Conservation (phyloP, 2,888 invertebrate species). For the Lamproptera curius region DNA sequence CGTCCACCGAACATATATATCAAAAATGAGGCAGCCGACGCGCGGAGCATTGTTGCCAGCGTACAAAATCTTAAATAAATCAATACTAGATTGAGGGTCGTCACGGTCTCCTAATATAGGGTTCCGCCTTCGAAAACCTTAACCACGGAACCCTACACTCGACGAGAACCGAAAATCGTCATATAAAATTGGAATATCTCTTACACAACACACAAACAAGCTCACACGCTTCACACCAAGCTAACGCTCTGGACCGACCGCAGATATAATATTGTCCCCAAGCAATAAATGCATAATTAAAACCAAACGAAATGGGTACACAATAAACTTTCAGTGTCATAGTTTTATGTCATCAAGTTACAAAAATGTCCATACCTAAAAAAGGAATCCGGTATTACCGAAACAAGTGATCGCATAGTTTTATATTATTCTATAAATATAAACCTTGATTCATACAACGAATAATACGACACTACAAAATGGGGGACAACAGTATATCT, state of each 20-base stretch:
- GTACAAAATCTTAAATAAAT: slow-evolving; percentile 40
- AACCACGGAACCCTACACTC: neutral
- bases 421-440: no score
- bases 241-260: slow-evolving; percentile 13
- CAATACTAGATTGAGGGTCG: slow-evolving; percentile 48
- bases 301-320: no score
- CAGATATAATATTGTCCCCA: neutral
- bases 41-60: slow-evolving; percentile 26
- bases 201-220: slow-evolving; percentile 39
- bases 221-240: slow-evolving; percentile 31
- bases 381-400: no score
- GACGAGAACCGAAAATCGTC: neutral
- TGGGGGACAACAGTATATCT: no score
- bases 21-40: slow-evolving; percentile 6
- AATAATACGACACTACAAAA: no score
- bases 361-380: no score
- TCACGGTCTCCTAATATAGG: slow-evolving; percentile 29
- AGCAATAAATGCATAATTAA: neutral
- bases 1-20: slow-evolving; percentile 19
- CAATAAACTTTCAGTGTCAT: no score
- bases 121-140: neutral
- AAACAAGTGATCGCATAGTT: no score
- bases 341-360: no score
- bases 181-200: slow-evolving; percentile 50
- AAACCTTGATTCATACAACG: no score